Percentiles rank a stretch among this genome's conserved stretches.
Evolutionary conservation across 1,140 invertebrate genomes (phyloP).

Genomic region (Pseudoatta argentina): DNA sequence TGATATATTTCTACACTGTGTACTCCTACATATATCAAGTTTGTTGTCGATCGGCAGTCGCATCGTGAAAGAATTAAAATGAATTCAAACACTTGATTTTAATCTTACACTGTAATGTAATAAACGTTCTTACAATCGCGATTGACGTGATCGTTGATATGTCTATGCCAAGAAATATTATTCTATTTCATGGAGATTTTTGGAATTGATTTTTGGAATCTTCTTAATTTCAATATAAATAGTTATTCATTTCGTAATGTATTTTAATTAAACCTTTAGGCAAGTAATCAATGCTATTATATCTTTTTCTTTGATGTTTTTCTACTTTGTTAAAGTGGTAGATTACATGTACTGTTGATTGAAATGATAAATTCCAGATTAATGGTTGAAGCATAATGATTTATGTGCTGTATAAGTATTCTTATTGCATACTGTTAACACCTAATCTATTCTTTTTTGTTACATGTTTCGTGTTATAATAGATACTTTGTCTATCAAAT

Average conservation of each 20-base stretch:
- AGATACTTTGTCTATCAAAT: not conserved
- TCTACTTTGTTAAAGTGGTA: not conserved
- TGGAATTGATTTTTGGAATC: not conserved
- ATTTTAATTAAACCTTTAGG: not conserved
- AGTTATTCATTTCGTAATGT: not conserved
- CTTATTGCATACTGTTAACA: too few species aligned
- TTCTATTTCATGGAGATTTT: not conserved
- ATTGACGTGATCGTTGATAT: not conserved
- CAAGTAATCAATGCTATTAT: not conserved
- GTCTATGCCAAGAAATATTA: not conserved
- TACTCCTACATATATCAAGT: not conserved
- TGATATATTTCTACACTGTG: too few species aligned
- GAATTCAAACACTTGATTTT: not conserved
- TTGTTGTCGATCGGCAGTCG: not conserved
- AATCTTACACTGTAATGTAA: not conserved
- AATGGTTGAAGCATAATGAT: too few species aligned
- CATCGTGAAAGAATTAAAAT: not conserved
- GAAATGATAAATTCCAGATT: too few species aligned
- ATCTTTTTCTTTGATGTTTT: not conserved
- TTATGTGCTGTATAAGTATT: too few species aligned
- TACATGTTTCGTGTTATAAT: not conserved
- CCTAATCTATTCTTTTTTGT: not conserved
- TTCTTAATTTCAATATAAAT: not conserved
- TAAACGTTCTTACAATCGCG: conserved; percentile 1
- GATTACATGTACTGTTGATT: too few species aligned